Evolutionary conservation across 2,797 vertebrate genomes (phyloP).

Genomic region (Malurus splendens): DNA sequence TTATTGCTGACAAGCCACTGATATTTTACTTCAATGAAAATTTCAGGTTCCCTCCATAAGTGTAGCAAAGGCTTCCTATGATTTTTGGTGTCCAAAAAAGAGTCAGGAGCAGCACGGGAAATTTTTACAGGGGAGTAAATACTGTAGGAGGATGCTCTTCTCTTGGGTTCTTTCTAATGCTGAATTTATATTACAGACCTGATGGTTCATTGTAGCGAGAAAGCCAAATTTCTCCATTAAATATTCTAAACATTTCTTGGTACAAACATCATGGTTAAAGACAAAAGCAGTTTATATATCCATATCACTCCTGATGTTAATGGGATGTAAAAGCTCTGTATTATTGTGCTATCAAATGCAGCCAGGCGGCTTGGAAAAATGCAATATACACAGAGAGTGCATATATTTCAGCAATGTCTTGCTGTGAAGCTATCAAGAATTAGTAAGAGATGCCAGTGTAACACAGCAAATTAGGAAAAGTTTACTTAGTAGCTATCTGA

Average conservation of each 20-base stretch:
- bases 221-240: background rate
- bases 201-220: background rate
- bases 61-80: background rate
- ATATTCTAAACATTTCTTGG: background rate
- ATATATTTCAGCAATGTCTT: background rate
- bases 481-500: background rate
- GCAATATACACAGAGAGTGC: background rate
- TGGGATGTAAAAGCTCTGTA: background rate
- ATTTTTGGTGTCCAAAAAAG: background rate
- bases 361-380: background rate
- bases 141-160: background rate
- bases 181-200: background rate
- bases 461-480: background rate
- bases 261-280: background rate
- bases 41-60: background rate
- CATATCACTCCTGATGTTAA: background rate
- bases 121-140: background rate
- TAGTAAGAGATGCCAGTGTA: background rate
- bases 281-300: background rate
- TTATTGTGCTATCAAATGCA: background rate
- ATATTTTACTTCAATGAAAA: background rate
- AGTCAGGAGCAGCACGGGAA: background rate
- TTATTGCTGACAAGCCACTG: background rate
- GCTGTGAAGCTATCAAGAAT: background rate
- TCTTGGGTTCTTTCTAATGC: background rate